Evolutionary conservation across 2,888 invertebrate genomes (phyloP), one percentile per base, ranked within the genome.

Genomic region (Choristoneura rosaceana): DNA sequence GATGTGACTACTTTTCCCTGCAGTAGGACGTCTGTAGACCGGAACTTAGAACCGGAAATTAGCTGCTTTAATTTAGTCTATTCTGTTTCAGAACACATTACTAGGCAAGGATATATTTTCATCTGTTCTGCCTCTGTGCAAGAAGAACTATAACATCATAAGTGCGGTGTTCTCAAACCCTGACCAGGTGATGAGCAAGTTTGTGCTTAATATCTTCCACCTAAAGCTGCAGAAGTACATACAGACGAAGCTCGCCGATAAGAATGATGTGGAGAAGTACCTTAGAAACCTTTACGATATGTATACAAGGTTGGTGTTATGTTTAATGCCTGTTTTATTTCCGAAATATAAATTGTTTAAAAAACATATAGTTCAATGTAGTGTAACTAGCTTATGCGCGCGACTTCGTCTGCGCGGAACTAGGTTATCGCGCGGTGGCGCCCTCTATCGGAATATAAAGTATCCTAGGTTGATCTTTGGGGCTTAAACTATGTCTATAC

Each of bases 111-210:
- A 99, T 87, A 97, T 99, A 70, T 99, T 99, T 91, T 96, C 96
- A 66, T 97, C 99, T 74, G 97, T 99, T 12, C 94, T 98, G 60
- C 98, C 98, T 0, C 94, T 99, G 79, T 99, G 99, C 90, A 96
- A 96, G 80, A 97, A 97, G 84, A 98, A 98, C 91, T 95, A 98
- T 88, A 95, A 96, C 81, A 95, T 97, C 75, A 97, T 98, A 76
- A 96, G 96, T 84, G 96, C 97, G 84, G 99, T 99, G 1, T 99
- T 99, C 87, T 97, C 97, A 7, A 98, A 98, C 89, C 98, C 99
- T 0, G 98, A 99, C 78, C 98, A 98, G 94, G 99, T 99, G 9
- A 99, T 99, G 98, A 97, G 98, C 73, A 99, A 99, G 94, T 98
- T 99, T 90, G 98, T 99, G 61, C 95, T 99, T 17, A 99, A 99